Conservation (phyloP, 35 echinoderm and acorn worm species). For the Stichopus chloronotus region DNA sequence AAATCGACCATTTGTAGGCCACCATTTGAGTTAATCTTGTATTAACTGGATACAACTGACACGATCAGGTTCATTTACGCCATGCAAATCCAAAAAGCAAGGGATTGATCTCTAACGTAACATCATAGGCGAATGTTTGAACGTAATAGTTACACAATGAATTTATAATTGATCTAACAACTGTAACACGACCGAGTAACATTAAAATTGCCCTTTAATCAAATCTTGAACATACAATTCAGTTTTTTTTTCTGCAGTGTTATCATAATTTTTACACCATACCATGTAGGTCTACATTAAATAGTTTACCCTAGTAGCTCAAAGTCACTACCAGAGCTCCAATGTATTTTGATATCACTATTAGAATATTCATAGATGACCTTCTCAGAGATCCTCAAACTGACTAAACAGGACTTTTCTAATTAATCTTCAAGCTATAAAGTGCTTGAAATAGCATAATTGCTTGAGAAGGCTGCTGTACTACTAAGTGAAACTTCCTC, state of each 20-base stretch:
- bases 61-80: neutral
- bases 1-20: slow-evolving; percentile 25
- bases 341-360: neutral
- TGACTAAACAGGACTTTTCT: neutral
- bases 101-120: neutral
- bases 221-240: neutral
- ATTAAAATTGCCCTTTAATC: neutral
- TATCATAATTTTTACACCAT: neutral
- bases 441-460: neutral
- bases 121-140: too few species aligned
- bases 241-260: neutral
- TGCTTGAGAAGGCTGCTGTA: neutral
- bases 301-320: neutral
- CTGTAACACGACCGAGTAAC: neutral
- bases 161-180: too few species aligned
- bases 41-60: neutral
- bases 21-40: slow-evolving; percentile 13
- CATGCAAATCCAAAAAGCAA: slow-evolving; percentile 16
- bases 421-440: neutral
- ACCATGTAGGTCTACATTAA: neutral
- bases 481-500: neutral
- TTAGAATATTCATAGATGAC: neutral
- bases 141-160: neutral
- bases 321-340: neutral
- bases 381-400: neutral